phyloP scores from a whole-genome alignment of 2,113 vertebrate genomes.

The Lepus europaeus region DNA sequence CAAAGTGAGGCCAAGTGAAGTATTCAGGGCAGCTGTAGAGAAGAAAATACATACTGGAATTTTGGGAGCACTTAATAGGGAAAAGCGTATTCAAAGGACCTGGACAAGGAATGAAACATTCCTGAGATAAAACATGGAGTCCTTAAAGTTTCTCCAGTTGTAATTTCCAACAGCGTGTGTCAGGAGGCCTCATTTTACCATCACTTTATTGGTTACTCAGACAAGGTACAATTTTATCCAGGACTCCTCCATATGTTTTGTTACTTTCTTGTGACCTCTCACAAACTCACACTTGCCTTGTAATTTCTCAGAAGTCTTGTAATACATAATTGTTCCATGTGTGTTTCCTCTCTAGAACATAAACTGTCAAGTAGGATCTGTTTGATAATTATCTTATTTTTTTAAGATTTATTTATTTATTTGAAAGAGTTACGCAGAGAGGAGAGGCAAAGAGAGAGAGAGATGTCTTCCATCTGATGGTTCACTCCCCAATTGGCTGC shows the following conservation, averaged over 20 bases:
- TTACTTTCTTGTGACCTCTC: neutral
- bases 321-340: neutral
- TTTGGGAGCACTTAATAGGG: neutral
- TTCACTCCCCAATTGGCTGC: no score
- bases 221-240: neutral
- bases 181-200: neutral
- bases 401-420: no score
- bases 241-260: neutral
- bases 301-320: neutral
- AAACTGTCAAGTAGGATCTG: neutral
- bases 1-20: neutral
- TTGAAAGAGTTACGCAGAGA: no score
- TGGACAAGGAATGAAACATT: neutral
- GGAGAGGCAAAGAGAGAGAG: no score
- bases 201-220: neutral
- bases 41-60: neutral
- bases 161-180: neutral
- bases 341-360: neutral
- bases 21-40: neutral
- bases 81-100: neutral
- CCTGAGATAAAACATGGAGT: neutral
- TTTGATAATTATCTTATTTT: conserved; percentile 14
- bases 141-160: neutral
- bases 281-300: neutral
- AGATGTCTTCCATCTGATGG: no score